Percentiles rank a stretch among this genome's conserved stretches.
Evolutionary conservation across 2,113 vertebrate species (phyloP).

Genomic region (Bambusicola thoracicus): DNA sequence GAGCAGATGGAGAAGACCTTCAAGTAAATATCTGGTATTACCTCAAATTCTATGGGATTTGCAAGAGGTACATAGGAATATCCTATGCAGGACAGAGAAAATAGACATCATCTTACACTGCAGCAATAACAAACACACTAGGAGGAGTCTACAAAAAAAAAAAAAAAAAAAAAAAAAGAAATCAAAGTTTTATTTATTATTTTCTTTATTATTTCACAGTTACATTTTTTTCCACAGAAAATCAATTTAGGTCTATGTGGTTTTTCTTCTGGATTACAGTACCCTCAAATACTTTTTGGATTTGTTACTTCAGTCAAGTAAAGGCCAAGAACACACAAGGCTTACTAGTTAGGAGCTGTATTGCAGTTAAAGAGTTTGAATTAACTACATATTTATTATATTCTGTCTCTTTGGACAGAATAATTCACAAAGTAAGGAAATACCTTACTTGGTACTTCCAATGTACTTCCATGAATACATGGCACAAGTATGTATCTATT

Average conservation of each 20-base stretch:
- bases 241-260: neutral
- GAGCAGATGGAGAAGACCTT: neutral
- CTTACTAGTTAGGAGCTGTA: neutral
- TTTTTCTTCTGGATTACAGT: neutral
- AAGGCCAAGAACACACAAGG: neutral
- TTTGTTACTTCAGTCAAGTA: neutral
- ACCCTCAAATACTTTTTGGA: neutral
- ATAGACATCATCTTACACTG: neutral
- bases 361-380: neutral
- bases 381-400: neutral
- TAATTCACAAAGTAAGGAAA: neutral
- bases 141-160: neutral
- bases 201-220: neutral
- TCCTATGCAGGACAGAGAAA: neutral
- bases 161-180: no score
- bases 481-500: neutral
- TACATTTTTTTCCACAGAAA: neutral
- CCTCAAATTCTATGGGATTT: neutral
- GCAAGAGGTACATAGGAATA: neutral
- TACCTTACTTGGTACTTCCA: no score
- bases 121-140: neutral
- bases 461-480: no score
- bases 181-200: neutral
- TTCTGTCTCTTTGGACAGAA: neutral
- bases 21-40: rapidly evolving